Percentiles rank a stretch among this genome's conserved stretches.
Conservation (phyloP, 2,113 vertebrate species). For the Vanacampus margaritifer region DNA sequence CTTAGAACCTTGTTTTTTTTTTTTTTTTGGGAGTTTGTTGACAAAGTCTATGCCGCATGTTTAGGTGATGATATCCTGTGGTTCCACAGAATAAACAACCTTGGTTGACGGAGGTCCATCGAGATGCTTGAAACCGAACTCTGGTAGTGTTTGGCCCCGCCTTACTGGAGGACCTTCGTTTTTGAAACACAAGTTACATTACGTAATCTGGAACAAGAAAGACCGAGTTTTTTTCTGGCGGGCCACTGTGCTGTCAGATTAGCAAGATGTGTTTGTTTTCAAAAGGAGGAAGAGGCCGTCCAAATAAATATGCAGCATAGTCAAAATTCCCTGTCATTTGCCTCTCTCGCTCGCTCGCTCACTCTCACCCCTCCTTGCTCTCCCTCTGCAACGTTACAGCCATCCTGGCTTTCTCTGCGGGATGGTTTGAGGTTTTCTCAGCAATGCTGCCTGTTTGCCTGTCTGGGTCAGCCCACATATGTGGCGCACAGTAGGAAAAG, state of each 20-base stretch:
- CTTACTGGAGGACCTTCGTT: conserved; percentile 7
- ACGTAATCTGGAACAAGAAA: conserved; percentile 45
- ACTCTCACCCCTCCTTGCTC: conserved; percentile 19
- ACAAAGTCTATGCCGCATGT: conserved; percentile 50
- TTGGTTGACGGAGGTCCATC: conserved; percentile 27
- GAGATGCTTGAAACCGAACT: conserved; percentile 20
- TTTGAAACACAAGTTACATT: conserved; percentile 39
- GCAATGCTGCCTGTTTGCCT: conserved; percentile 64
- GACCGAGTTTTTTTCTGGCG: conserved; percentile 58
- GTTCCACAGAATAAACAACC: conserved; percentile 47
- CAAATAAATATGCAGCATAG: conserved; percentile 66
- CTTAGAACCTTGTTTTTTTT: conserved; percentile 24
- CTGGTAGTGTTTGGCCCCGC: conserved; percentile 21
- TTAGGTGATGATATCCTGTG: conserved; percentile 35
- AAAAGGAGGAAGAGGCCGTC: conserved; percentile 55
- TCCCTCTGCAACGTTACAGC: conserved; percentile 35
- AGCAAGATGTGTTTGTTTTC: conserved; percentile 68
- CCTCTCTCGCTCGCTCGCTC: conserved; percentile 30
- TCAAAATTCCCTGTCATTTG: conserved; percentile 57
- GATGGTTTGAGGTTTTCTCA: conserved; percentile 70
- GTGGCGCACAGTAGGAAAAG: conserved; percentile 64
- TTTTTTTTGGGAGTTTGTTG: no score
- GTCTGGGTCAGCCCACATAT: conserved; percentile 72
- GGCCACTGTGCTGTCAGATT: conserved; percentile 64
- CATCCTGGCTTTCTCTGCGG: conserved; percentile 59